phyloP scores from a whole-genome alignment of 2,888 invertebrate genomes.

The Drosophila stalkeri region DNA sequence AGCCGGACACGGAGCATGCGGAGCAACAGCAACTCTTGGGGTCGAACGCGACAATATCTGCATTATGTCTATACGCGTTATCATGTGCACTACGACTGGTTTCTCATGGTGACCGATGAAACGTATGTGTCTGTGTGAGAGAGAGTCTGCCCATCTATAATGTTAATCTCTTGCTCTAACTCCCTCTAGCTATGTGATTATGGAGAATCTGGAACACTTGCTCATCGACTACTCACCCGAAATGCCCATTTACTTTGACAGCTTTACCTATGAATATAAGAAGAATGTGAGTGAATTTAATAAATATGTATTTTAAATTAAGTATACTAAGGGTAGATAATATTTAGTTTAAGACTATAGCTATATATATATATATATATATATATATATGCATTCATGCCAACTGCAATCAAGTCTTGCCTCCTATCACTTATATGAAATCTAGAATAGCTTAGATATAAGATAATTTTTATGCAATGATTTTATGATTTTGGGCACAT shows the following conservation, averaged over 20 bases:
- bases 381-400: too few species aligned
- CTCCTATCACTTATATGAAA: too few species aligned
- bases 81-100: slow-evolving; percentile 95
- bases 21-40: slow-evolving; percentile 93
- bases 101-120: slow-evolving; percentile 98
- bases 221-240: slow-evolving; percentile 89
- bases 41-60: slow-evolving; percentile 97
- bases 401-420: too few species aligned
- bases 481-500: too few species aligned
- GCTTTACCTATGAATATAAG: slow-evolving; percentile 88
- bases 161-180: not conserved
- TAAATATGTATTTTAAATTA: not conserved
- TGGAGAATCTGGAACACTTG: slow-evolving; percentile 97
- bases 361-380: too few species aligned
- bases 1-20: slow-evolving; percentile 64
- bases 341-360: too few species aligned
- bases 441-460: too few species aligned
- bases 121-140: slow-evolving; percentile 90
- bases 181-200: slow-evolving; percentile 91
- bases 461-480: too few species aligned
- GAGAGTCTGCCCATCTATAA: not conserved
- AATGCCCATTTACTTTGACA: slow-evolving; percentile 94
- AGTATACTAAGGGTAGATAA: too few species aligned
- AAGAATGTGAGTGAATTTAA: slow-evolving; percentile 81
- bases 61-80: slow-evolving; percentile 94